Base-by-base conservation (phyloP, 30 jellyfish, hydroid and myxozoan genomes). In the Chrysaora quinquecirrha region DNA sequence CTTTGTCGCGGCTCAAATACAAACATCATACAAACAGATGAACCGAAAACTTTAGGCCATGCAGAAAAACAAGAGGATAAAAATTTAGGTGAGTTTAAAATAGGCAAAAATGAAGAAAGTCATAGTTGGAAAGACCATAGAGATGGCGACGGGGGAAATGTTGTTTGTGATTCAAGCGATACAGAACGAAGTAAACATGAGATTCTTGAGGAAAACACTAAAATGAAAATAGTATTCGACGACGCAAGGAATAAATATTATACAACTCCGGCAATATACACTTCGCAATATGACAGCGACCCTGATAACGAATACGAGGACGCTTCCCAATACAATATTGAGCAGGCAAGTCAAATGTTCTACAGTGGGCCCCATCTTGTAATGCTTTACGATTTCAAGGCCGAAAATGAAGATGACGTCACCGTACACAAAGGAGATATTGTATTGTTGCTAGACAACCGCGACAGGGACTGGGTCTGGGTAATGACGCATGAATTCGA, bases 401-500 rank as follows among this genome's bases (percentile, higher is more conserved):
- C 86, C 0, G 86, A 76, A 63, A 85, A 71, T 23, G 92, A 70
- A 32, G 92, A 82, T 69, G 92, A 82, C 78, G 34, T 91, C 63
- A 76, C 83, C 32, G 94, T 80, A 48, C 43, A 65, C 34, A 70
- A 76, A 54, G 95, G 95, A 19, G 96, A 91, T 14, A 71, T 85
- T 50, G 88, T 91, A 0, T 20, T 68, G 85, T 74, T 64, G 82
- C 89, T 91, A 48, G 85, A 85, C 84, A 75, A 82, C 92, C 34
- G 85, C 49, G 96, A 91, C 25, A 85, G 88, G 48, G 91, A 61
- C 64, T 91, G 98, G 98, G 88, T 85, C 28, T 84, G 88, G 85
- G 95, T 91, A 21, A 54, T 83, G 79, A 73, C 95, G 54, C 76
- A 48, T n/a, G 63, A 60, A 64, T 83, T 75, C 35, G 84, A 67